Conservation (phyloP, 2,797 vertebrate genomes). For the Brachyrhaphis roseni region DNA sequence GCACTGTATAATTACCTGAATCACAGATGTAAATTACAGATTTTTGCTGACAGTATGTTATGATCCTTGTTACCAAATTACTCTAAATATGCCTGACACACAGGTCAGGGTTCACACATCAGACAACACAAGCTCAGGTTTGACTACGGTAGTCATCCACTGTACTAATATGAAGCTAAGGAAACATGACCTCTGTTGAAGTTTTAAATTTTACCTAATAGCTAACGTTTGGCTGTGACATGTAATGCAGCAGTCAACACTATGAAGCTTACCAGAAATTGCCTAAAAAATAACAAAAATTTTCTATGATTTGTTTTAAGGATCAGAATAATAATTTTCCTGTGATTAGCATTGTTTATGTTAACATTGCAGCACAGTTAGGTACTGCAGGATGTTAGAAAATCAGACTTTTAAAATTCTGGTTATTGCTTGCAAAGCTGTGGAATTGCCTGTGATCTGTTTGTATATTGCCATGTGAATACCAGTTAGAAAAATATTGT, state of each 20-base stretch:
- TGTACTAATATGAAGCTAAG: neutral
- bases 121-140: neutral
- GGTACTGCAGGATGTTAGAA: neutral
- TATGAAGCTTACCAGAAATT: too few relatives aligned
- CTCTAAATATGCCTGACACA: neutral
- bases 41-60: neutral
- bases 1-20: neutral
- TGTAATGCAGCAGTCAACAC: too few relatives aligned
- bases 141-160: neutral
- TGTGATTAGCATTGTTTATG: neutral
- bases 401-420: neutral
- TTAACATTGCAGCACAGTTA: neutral
- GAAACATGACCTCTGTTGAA: neutral
- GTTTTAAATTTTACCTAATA: too few relatives aligned
- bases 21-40: neutral
- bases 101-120: neutral
- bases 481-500: neutral
- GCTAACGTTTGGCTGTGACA: too few relatives aligned
- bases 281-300: neutral
- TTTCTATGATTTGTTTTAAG: neutral
- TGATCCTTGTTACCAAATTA: neutral
- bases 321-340: neutral
- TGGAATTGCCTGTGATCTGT: neutral
- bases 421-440: neutral
- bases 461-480: neutral